Conservation (phyloP, 2,888 invertebrate species). For the Tryphoninae sp. region DNA sequence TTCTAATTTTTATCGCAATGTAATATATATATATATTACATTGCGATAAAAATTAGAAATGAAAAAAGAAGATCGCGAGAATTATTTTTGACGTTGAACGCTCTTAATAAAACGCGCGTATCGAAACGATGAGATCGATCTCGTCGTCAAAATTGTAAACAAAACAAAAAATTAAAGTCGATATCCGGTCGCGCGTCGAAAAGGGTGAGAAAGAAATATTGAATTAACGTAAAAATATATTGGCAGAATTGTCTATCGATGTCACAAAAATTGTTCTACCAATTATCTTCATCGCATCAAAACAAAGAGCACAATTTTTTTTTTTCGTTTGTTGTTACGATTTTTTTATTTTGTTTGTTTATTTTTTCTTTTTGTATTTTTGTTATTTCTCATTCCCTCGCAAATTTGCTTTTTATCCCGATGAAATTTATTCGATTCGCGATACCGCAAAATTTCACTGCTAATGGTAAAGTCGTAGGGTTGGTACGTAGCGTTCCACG, state of each 20-base stretch:
- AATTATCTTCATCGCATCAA: not conserved
- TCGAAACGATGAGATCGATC: constrained; percentile 44
- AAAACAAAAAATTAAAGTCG: constrained; percentile 14
- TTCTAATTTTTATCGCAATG: too few species aligned
- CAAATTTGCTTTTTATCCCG: not conserved
- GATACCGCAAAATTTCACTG: constrained; percentile 48
- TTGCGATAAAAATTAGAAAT: constrained; percentile 28
- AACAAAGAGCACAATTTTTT: not conserved
- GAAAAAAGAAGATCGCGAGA: constrained; percentile 20
- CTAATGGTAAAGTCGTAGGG: constrained; percentile 48
- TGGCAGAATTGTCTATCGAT: constrained; percentile 43
- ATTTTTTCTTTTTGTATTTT: not conserved
- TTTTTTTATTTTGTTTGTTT: not conserved
- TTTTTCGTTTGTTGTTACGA: not conserved
- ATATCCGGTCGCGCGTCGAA: constrained; percentile 31
- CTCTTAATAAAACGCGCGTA: not conserved
- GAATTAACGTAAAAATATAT: constrained; percentile 27
- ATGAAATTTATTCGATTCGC: constrained; percentile 19
- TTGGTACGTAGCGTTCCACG: constrained; percentile 10
- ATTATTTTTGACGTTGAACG: constrained; percentile 59
- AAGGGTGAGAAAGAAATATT: constrained; percentile 7
- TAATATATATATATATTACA: constrained; percentile 15
- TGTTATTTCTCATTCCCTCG: not conserved
- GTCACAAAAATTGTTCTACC: constrained; percentile 3
- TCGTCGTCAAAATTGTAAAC: constrained; percentile 11